These are phyloP conservation scores for Ariolimax columbianus DNA, from an alignment of 2,888 invertebrate species.

Conservation along the genomic window DNA sequence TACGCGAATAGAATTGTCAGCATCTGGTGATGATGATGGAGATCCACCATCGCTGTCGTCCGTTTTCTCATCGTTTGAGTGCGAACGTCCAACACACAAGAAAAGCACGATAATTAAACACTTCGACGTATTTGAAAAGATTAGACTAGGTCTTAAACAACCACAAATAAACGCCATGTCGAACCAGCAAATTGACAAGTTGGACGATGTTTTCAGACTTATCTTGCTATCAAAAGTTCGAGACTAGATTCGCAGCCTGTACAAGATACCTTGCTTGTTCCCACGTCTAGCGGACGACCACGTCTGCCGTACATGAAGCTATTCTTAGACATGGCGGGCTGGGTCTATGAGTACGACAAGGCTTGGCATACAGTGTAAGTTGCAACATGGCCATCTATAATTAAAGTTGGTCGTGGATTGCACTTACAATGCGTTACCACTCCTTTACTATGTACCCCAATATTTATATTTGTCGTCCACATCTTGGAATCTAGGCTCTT, in stretches of 20 bases:
- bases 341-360: not conserved
- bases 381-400: too few relatives aligned
- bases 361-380: too few relatives aligned
- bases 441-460: too few relatives aligned
- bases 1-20: not conserved
- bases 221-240: too few relatives aligned
- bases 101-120: not conserved
- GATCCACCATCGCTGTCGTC: not conserved
- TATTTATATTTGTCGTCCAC: too few relatives aligned
- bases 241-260: too few relatives aligned
- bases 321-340: constrained; percentile 2
- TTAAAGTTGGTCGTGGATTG: too few relatives aligned
- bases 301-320: not conserved
- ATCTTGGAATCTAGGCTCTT: too few relatives aligned
- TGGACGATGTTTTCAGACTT: too few relatives aligned
- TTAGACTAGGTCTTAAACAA: not conserved
- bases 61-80: not conserved
- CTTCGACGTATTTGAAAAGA: not conserved
- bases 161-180: not conserved
- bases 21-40: not conserved
- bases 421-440: too few relatives aligned
- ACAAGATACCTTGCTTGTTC: too few relatives aligned
- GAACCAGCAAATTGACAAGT: not conserved
- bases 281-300: too few relatives aligned
- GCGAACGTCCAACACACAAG: not conserved